Conservation (phyloP, 2,113 vertebrate genomes). For the Sardina pilchardus region DNA sequence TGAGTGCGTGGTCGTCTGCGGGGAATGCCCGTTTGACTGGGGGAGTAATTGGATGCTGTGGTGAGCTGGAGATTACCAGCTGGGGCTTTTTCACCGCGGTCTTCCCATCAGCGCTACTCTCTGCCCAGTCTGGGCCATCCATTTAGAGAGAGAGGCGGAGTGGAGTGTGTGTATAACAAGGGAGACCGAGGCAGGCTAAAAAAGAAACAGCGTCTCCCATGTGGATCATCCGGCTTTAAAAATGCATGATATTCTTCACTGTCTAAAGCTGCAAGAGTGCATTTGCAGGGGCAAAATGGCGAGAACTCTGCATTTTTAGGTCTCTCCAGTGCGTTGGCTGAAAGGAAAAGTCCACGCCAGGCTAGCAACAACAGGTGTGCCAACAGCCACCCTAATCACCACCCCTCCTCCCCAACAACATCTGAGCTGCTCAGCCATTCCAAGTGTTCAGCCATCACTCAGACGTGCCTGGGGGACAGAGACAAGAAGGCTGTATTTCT, state of each 20-base stretch:
- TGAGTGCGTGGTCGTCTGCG: neutral
- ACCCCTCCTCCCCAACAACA: neutral
- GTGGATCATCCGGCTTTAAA: neutral
- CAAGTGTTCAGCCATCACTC: neutral
- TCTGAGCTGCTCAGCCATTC: neutral
- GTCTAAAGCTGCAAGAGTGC: neutral
- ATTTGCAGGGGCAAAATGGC: neutral
- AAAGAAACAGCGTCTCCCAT: neutral
- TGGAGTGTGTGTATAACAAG: neutral
- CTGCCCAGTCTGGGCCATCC: neutral
- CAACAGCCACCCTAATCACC: neutral
- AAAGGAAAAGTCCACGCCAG: neutral
- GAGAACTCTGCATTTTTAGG: neutral
- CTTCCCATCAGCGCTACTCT: neutral
- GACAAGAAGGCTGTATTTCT: neutral
- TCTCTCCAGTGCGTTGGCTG: neutral
- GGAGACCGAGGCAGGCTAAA: neutral
- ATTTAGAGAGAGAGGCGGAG: neutral
- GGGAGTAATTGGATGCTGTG: constrained; percentile 20
- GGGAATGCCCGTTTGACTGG: neutral
- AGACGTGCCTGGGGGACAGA: neutral
- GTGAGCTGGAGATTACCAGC: constrained; percentile 49
- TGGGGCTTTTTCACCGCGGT: constrained; percentile 39
- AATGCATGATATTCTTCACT: neutral
- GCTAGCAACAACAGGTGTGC: neutral